Percentiles rank a stretch among this genome's conserved stretches.
Conservation (phyloP, 64 coral and sea anemone genomes). For the Pachyseris speciosa region DNA sequence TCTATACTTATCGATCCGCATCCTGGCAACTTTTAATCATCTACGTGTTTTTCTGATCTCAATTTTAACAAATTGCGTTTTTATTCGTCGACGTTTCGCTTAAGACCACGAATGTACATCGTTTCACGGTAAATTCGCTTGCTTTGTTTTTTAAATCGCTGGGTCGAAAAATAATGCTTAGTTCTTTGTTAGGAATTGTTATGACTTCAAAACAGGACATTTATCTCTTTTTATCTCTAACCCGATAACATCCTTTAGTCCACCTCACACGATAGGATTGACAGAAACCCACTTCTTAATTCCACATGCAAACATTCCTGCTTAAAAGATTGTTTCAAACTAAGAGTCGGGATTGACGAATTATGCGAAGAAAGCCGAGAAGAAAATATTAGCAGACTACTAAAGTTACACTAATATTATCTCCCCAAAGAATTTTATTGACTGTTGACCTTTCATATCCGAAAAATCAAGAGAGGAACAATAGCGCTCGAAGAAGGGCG, state of each 20-base stretch:
- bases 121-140: background rate
- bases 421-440: background rate
- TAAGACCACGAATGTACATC: background rate
- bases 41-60: background rate
- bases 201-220: background rate
- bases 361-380: no score
- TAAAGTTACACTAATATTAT: background rate
- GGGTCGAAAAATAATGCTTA: background rate
- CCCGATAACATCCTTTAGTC: background rate
- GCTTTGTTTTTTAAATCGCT: background rate
- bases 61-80: background rate
- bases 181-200: background rate
- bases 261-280: background rate
- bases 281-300: background rate
- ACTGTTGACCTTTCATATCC: background rate
- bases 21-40: constrained; percentile 1
- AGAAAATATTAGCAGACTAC: background rate
- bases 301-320: background rate
- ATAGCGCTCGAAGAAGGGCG: background rate
- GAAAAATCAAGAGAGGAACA: background rate
- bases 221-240: background rate
- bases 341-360: no score
- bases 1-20: background rate
- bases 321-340: background rate
- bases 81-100: background rate